Evolutionary conservation across 2,113 vertebrate species (phyloP).

Genomic region (Grallaria varia): DNA sequence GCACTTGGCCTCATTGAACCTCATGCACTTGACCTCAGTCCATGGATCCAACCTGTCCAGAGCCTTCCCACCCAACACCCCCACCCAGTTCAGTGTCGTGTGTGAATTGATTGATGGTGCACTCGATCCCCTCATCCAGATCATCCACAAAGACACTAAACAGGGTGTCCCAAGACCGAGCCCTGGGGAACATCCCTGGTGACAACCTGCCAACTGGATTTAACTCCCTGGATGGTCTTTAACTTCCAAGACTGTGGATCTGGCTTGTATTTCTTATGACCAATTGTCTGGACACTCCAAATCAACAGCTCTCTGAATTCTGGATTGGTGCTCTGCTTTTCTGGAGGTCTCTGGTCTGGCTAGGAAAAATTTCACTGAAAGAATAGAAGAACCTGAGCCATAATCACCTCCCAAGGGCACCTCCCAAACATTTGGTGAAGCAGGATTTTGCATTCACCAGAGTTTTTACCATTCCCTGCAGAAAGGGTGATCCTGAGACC

Average conservation of each 20-base stretch:
- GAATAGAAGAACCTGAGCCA: neutral
- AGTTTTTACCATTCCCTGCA: neutral
- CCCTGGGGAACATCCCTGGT: neutral
- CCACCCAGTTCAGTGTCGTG: neutral
- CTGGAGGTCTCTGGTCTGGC: neutral
- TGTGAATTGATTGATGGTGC: neutral
- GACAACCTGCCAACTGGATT: neutral
- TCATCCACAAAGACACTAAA: neutral
- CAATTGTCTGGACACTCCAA: neutral
- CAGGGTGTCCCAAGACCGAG: neutral
- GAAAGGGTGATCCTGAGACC: neutral
- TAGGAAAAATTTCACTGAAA: neutral
- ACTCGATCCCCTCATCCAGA: neutral
- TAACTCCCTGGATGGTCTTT: neutral
- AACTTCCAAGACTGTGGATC: neutral
- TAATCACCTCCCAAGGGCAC: neutral
- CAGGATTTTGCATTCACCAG: neutral
- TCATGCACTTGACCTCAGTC: neutral
- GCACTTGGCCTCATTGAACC: neutral
- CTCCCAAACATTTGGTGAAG: neutral
- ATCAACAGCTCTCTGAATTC: neutral
- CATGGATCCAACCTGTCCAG: neutral
- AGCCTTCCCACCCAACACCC: neutral
- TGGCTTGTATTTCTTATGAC: neutral
- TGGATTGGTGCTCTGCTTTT: neutral